Evolutionary conservation across 1,140 invertebrate genomes (phyloP), one percentile per base, ranked within the genome.

Genomic region (Glomeris maerens): DNA sequence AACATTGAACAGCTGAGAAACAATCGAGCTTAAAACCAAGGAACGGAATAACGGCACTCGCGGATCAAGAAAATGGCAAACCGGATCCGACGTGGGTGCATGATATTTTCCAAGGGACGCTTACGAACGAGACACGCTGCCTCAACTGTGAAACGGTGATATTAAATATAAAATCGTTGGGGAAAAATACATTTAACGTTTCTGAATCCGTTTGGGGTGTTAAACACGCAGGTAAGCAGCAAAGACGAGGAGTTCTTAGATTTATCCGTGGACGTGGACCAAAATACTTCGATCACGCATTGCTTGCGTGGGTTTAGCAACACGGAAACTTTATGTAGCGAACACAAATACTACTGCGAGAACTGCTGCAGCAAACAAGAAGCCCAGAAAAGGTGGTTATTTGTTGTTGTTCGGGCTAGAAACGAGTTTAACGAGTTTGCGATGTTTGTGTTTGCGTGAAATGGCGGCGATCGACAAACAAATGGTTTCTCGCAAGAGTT

Each of bases 191-290:
- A 7, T 42, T 42, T 42, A 42, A 21, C 17, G 20, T 36, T 36
- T 36, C 10, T 17, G 31, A 36, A 17, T 21, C 25, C 36, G 23
- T 42, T 57, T 38, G 52, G 57, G 57, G 10, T 46, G 4, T 46
- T 27, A 23, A 10, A 17, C 7, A 46, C 45, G 26, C 57, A 79
- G 78, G 74, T 80, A 41, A 95, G 92, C 69, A 95, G 90, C 69
- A 98, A 98, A 73, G 95, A 99, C 71, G 96, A 99, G 71, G 91
- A 98, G 67, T 98, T 99, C 68, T 86, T 98, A 59, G 96, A 99
- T 74, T 73, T 98, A 50, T 93, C 95, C 70, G 94, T 99, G 46
- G 96, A 99, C 65, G 92, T 99, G 36, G 93, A 98, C 70, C 93
- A 98, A 67, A 98, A 99, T 68, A 98, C 95, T 5, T 96, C 91